Percentiles rank a stretch among this genome's conserved stretches.
phyloP scores from a whole-genome alignment of 2,113 vertebrate genomes.

The Oreochromis niloticus region DNA sequence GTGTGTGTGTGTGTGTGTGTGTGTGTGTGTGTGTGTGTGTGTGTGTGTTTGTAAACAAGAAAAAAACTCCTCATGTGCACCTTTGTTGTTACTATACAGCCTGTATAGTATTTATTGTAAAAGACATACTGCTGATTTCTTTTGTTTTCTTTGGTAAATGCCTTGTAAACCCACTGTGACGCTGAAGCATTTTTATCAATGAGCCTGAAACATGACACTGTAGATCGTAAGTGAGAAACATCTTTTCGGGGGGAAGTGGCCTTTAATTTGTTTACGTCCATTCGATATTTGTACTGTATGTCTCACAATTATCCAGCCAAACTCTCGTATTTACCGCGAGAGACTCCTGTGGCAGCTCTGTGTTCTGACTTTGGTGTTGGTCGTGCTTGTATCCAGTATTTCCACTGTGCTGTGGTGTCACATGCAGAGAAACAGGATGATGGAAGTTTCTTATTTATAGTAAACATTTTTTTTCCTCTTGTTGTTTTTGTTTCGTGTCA shows the following conservation, averaged over 20 bases:
- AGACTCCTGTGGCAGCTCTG: not conserved
- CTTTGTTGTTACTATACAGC: constrained; percentile 13
- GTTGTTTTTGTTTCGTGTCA: not conserved
- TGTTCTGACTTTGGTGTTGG: not conserved
- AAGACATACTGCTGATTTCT: constrained; percentile 7
- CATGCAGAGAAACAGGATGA: not conserved
- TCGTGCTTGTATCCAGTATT: not conserved
- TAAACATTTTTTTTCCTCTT: not conserved
- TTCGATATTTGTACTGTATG: not conserved
- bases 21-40: not conserved
- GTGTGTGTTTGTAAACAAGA: not conserved
- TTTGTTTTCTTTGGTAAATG: not conserved
- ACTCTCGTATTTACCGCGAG: not conserved
- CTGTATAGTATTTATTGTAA: constrained; percentile 16
- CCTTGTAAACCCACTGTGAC: constrained; percentile 61
- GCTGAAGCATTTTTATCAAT: constrained; percentile 6
- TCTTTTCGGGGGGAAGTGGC: not conserved
- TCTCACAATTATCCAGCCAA: not conserved
- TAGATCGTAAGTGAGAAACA: not conserved
- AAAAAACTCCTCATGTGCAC: not conserved
- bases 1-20: not conserved
- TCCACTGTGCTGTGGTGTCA: not conserved
- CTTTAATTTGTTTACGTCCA: constrained; percentile 15
- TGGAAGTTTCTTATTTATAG: not conserved
- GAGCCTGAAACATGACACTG: constrained; percentile 7